These are phyloP conservation scores for Mormoops blainvillei DNA, from an alignment of 2,113 vertebrate species.

Conservation along the genomic window DNA sequence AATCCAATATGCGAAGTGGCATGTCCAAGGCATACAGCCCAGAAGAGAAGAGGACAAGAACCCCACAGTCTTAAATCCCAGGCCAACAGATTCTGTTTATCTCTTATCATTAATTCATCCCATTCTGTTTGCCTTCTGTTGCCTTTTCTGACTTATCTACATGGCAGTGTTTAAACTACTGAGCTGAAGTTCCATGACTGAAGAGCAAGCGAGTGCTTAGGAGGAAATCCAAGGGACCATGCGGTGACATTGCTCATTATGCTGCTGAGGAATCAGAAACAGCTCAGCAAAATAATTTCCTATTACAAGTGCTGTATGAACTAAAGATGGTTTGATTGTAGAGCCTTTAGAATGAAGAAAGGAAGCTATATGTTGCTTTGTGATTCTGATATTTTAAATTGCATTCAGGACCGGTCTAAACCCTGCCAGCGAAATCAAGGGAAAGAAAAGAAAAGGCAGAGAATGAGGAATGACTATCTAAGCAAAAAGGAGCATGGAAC, in stretches of 20 bases:
- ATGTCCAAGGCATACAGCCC: not conserved
- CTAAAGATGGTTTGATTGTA: not conserved
- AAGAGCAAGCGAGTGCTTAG: not conserved
- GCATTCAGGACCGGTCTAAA: not conserved
- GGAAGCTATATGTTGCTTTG: not conserved
- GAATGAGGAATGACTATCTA: not conserved
- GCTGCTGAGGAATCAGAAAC: not conserved
- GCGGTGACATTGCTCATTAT: not conserved
- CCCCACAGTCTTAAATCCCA: not conserved
- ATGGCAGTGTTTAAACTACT: not conserved
- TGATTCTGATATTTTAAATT: not conserved
- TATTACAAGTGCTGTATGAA: fast-evolving
- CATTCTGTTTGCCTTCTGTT: not conserved
- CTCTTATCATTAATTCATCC: not conserved
- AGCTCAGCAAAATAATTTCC: not conserved
- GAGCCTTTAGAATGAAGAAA: not conserved
- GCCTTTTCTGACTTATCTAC: not conserved
- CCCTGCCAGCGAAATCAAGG: not conserved
- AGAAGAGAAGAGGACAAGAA: not conserved
- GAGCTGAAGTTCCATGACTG: not conserved
- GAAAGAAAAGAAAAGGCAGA: not conserved
- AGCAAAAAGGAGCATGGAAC: not conserved
- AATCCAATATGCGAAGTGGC: not conserved
- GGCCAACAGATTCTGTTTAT: not conserved
- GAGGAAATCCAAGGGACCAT: not conserved